Percentiles rank a stretch among this genome's conserved stretches.
Conservation (phyloP, 2,113 vertebrate species). For the Chrysochloris asiatica region DNA sequence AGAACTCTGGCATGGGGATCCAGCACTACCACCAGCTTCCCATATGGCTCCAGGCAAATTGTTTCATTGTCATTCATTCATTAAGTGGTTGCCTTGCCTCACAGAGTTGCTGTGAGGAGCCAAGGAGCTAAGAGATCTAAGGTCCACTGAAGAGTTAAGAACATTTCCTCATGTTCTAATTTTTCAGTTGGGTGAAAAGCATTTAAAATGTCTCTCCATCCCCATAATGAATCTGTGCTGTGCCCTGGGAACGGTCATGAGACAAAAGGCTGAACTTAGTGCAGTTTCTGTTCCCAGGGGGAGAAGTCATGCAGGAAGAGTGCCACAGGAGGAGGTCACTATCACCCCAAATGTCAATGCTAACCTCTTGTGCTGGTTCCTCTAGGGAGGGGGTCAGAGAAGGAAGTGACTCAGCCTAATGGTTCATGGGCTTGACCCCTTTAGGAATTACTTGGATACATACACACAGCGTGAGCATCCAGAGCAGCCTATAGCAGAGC, state of each 20-base stretch:
- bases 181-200: background rate
- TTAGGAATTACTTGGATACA: slow-evolving; percentile 55
- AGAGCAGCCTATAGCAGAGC: background rate
- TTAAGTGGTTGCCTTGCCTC: background rate
- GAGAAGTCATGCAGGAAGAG: background rate
- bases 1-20: background rate
- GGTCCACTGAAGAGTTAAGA: slow-evolving; percentile 31
- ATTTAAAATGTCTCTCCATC: background rate
- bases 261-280: background rate
- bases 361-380: background rate
- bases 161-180: background rate
- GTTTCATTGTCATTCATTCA: background rate
- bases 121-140: background rate
- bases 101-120: background rate
- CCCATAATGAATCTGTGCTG: background rate
- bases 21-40: background rate
- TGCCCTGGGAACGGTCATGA: background rate
- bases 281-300: background rate
- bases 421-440: slow-evolving; percentile 63
- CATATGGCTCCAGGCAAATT: background rate
- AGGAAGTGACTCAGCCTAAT: slow-evolving; percentile 60
- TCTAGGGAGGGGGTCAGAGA: background rate
- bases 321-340: background rate
- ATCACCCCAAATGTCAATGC: background rate
- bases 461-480: background rate